These are phyloP conservation scores for Naso thynnoides DNA, from an alignment of 2,797 vertebrate species.

Conservation along the genomic window DNA sequence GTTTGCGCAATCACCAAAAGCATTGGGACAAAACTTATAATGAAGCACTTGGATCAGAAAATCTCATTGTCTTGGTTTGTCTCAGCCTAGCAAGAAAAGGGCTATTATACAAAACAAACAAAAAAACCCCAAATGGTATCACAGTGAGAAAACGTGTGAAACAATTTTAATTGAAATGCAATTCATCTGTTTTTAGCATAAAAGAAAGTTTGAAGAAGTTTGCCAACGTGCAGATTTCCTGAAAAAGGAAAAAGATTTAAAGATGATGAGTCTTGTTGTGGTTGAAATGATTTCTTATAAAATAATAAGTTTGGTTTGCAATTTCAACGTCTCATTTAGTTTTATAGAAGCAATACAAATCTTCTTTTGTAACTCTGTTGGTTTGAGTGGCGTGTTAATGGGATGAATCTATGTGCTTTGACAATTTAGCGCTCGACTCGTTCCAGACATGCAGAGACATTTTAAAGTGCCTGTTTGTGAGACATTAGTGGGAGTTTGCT, in stretches of 20 bases:
- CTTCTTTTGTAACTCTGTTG: slow-evolving; percentile 33
- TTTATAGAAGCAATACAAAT: slow-evolving; percentile 38
- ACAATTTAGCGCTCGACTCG: slow-evolving; percentile 19
- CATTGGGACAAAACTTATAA: slow-evolving; percentile 61
- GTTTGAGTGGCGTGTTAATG: slow-evolving; percentile 34
- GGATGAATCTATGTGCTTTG: slow-evolving; percentile 42
- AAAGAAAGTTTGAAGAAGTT: slow-evolving; percentile 24
- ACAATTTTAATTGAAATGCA: slow-evolving; percentile 26
- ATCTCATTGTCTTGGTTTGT: slow-evolving; percentile 54
- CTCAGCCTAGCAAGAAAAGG: slow-evolving; percentile 24
- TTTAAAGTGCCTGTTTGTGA: slow-evolving; percentile 58
- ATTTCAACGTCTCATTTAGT: slow-evolving; percentile 59
- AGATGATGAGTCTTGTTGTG: slow-evolving; percentile 46
- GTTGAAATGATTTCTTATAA: slow-evolving; percentile 61
- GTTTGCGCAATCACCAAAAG: slow-evolving; percentile 61
- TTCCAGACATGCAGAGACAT: slow-evolving; percentile 42
- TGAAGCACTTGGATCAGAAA: slow-evolving; percentile 84
- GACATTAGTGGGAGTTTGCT: slow-evolving; percentile 33
- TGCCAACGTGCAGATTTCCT: slow-evolving; percentile 15
- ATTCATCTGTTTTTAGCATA: slow-evolving; percentile 32
- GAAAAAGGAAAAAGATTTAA: slow-evolving; percentile 7
- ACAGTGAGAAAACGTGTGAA: slow-evolving; percentile 20
- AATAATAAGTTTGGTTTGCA: slow-evolving; percentile 65
- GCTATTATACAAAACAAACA: slow-evolving; percentile 1
- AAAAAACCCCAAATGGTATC: slow-evolving; percentile 20